A percentile compares a stretch with the other conserved stretches of the same genome.
Evolutionary conservation across 2,113 vertebrate genomes (phyloP).

Genomic region (Rousettus leschenaultii): DNA sequence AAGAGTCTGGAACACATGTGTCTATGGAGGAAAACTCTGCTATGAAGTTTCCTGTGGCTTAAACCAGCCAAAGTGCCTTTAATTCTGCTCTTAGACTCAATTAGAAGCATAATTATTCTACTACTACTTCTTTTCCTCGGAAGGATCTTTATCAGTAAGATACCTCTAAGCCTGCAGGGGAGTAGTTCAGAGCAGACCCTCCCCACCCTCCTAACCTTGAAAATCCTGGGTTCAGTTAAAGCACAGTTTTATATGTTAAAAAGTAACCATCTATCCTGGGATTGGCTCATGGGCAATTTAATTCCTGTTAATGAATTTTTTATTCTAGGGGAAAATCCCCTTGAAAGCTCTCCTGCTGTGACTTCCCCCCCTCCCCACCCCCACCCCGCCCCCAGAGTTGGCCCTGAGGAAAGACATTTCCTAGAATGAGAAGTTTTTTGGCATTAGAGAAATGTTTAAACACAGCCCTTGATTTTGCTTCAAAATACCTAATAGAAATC

Average conservation of each 20-base stretch:
- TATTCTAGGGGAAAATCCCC: background rate
- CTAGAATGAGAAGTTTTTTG: background rate
- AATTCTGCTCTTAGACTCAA: constrained; percentile 2
- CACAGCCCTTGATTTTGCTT: background rate
- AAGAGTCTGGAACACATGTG: background rate
- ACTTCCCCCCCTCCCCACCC: too few species aligned
- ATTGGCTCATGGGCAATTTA: constrained; percentile 34
- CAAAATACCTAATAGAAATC: constrained; percentile 22
- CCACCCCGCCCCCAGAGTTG: too few species aligned
- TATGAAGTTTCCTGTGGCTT: background rate
- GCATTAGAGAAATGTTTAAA: constrained; percentile 19
- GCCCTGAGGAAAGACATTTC: constrained; percentile 12
- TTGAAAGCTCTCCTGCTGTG: background rate
- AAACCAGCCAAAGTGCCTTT: background rate
- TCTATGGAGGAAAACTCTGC: background rate
- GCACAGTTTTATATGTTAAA: constrained; percentile 38
- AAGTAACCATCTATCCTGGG: background rate
- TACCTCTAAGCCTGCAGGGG: background rate
- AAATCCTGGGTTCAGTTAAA: background rate
- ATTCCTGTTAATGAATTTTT: constrained; percentile 48
- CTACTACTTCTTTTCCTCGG: background rate
- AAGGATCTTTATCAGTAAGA: constrained; percentile 45
- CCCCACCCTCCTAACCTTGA: background rate
- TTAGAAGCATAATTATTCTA: constrained; percentile 5
- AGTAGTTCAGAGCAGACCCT: background rate